phyloP scores from a whole-genome alignment of 2,888 invertebrate species.

The Drosophila ochracea region DNA sequence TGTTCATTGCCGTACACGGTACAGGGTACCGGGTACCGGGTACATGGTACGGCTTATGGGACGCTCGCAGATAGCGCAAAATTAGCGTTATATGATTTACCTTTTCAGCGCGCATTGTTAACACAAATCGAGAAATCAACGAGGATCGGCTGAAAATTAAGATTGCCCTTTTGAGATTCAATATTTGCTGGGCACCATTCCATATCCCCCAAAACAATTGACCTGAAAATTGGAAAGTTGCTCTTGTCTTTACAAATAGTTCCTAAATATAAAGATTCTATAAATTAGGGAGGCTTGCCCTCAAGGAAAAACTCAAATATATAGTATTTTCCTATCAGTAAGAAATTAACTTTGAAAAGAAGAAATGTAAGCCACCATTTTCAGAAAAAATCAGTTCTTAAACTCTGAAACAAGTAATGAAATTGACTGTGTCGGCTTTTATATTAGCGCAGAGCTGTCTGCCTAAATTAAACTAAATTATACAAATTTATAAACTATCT shows the following conservation, averaged over 20 bases:
- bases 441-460: not conserved
- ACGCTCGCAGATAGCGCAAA: constrained; percentile 64
- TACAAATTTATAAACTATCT: not conserved
- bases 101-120: constrained; percentile 68
- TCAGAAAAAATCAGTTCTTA: not conserved
- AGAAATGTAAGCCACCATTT: too few relatives aligned
- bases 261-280: not conserved
- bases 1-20: constrained; percentile 31
- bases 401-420: not conserved
- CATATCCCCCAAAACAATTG: not conserved
- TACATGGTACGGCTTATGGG: not conserved
- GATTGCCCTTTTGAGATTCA: not conserved
- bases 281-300: not conserved
- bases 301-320: too few relatives aligned
- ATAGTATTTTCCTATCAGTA: too few relatives aligned
- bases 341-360: not conserved
- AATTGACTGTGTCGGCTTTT: not conserved
- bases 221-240: not conserved
- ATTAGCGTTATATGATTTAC: constrained; percentile 76
- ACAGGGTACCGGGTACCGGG: not conserved
- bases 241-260: not conserved
- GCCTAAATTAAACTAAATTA: not conserved
- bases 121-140: constrained; percentile 66
- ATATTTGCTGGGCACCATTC: not conserved
- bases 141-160: constrained; percentile 28